Evolutionary conservation across 2,797 vertebrate species (phyloP).

Genomic region (Rhadinocentrus ornatus): DNA sequence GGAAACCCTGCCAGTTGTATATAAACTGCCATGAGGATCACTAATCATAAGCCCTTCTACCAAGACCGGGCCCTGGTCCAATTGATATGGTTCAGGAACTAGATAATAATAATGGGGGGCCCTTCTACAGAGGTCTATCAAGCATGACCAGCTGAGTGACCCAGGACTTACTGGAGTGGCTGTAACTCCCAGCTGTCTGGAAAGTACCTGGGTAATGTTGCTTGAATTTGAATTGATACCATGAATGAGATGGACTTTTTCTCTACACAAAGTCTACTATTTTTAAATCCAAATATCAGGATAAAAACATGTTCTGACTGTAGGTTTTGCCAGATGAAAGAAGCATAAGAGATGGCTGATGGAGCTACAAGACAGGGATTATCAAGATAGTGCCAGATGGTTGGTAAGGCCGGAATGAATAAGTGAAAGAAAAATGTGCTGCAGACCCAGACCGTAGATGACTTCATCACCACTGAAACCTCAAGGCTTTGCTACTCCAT

Average conservation of each 20-base stretch:
- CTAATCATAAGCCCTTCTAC: too few species aligned
- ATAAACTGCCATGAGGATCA: too few species aligned
- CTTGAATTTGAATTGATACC: background rate
- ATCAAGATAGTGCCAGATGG: constrained; percentile 22
- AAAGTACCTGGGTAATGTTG: background rate
- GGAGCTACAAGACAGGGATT: constrained; percentile 13
- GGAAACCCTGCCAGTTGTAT: too few species aligned
- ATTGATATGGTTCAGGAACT: background rate
- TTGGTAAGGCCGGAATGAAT: constrained; percentile 14
- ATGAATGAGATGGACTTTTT: background rate
- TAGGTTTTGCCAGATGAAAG: constrained; percentile 12
- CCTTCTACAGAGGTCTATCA: background rate
- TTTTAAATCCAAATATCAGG: background rate
- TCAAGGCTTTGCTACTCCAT: constrained; percentile 55
- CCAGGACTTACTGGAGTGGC: background rate
- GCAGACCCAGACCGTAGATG: constrained; percentile 68
- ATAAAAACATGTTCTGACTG: background rate
- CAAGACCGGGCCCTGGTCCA: background rate
- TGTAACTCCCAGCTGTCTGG: background rate
- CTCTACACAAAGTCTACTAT: background rate
- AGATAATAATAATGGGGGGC: background rate
- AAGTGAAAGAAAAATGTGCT: constrained; percentile 61
- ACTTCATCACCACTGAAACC: constrained; percentile 66
- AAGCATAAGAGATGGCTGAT: background rate
- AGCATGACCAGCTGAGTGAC: background rate